Evolutionary conservation across 1,140 invertebrate genomes (phyloP), one percentile per base, ranked within the genome.

Genomic region (Philopotamus ludificatus): DNA sequence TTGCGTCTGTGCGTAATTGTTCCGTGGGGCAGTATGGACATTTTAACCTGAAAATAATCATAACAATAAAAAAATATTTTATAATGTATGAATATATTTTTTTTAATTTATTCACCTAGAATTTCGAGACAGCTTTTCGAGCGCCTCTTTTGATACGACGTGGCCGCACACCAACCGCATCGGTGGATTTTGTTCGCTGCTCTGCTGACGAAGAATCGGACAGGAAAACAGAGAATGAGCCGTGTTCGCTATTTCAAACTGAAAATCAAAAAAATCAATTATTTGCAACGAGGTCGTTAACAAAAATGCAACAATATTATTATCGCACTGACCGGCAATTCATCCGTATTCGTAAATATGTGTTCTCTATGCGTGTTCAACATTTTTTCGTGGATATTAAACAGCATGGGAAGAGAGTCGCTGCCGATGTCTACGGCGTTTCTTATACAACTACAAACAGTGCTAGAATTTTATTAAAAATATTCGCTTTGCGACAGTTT

Each of bases 11-110:
- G 25, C 90, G 87, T 76, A 86, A 89, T 73, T 93, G 91, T 78
- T 94, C 92, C 66, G 92, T 83, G 16, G 93, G 93, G 73, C 93
- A 95, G 74, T 95, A 95, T 0, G 92, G 92, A 76, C 93, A 95
- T 81, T 95, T 95, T 70, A 94, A 82, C 74, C 90, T 92, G 39
- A 8, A 58, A 57, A 47, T 76, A 71, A 86, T 9, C 18, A 47
- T 47, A 8, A 47, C 9, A 8, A 47, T 47, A 47, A 8, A 47
- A n/a, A 47, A 7, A 47, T 39, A 39, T 39, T 8, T 39, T 8
- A 8, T 8, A 8, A 39, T 39, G n/a, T 39, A 39, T 39, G n/a
- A 8, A 39, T 39, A 39, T 39, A 39, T 8, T 8, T 39, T 8
- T 39, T 39, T n/a, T 7, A 39, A 8, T 39, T 39, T 8, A n/a